These are phyloP conservation scores for Drosophila kurseongensis DNA, from an alignment of 1,140 invertebrate genomes.

Conservation along the genomic window DNA sequence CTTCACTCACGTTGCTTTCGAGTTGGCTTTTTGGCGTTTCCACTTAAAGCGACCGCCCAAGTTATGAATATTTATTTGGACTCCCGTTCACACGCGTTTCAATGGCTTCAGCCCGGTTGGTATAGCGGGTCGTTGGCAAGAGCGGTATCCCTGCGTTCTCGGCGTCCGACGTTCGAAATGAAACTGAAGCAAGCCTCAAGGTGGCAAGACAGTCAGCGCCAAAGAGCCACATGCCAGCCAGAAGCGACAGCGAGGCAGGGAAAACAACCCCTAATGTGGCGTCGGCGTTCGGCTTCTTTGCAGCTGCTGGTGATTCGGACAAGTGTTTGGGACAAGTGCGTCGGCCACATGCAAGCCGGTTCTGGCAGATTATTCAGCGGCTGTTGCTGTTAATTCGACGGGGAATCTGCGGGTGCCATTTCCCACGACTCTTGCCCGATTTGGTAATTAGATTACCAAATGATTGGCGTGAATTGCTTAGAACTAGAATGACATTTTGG, in stretches of 20 bases:
- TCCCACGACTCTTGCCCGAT: not conserved
- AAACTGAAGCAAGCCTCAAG: conserved; percentile 80
- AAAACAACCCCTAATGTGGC: conserved; percentile 67
- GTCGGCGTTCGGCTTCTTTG: conserved; percentile 25
- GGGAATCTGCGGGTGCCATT: not conserved
- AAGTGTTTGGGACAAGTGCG: conserved; percentile 51
- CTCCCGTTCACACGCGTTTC: conserved; percentile 46
- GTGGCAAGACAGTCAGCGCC: conserved; percentile 61
- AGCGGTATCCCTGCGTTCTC: conserved; percentile 55
- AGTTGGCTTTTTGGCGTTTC: not conserved
- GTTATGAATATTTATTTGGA: conserved; percentile 9
- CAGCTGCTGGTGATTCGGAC: conserved; percentile 56
- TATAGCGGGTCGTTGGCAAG: conserved; percentile 6
- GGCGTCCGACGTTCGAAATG: conserved; percentile 81
- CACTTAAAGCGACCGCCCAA: conserved; percentile 14
- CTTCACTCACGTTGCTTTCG: conserved; percentile 15
- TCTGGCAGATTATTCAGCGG: conserved; percentile 45
- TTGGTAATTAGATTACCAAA: not conserved
- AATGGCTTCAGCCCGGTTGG: conserved; percentile 27
- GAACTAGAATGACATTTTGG: too few species aligned
- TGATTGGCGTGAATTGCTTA: not conserved
- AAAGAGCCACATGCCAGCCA: conserved; percentile 43
- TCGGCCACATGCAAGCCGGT: conserved; percentile 60
- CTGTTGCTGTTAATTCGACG: conserved; percentile 46
- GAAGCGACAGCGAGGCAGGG: conserved; percentile 5